Conservation (phyloP, 37 sponge, comb jelly and placozoan species). For the Theonella swinhoei region DNA sequence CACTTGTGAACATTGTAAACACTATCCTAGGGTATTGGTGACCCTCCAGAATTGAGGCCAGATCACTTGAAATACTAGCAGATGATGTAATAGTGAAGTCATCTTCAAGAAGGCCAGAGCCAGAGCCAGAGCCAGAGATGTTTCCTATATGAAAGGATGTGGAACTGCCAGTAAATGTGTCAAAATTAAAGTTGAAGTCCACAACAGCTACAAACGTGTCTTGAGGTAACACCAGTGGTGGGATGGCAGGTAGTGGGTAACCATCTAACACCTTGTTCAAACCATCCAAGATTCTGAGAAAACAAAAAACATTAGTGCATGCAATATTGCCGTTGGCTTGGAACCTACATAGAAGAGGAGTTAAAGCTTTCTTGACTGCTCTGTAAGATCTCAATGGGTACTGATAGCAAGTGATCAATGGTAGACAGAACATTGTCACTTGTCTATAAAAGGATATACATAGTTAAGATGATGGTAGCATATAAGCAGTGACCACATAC, state of each 20-base stretch:
- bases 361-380: slow-evolving; percentile 22
- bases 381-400: slow-evolving; percentile 1
- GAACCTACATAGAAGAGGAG: slow-evolving; percentile 34
- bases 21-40: not conserved
- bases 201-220: not conserved
- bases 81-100: not conserved
- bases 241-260: not conserved
- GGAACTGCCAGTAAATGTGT: not conserved
- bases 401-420: slow-evolving; percentile 45
- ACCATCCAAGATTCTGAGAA: not conserved
- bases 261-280: not conserved
- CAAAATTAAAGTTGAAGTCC: not conserved
- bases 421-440: not conserved
- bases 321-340: too few relatives aligned
- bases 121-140: not conserved
- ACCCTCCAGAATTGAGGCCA: not conserved
- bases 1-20: not conserved
- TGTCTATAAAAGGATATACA: too few relatives aligned
- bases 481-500: too few relatives aligned
- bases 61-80: not conserved
- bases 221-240: not conserved
- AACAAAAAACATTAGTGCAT: too few relatives aligned
- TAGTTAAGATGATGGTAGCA: too few relatives aligned
- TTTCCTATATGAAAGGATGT: not conserved
- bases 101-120: not conserved